A percentile compares a stretch with the other conserved stretches of the same genome.
Evolutionary conservation across 2,113 vertebrate species (phyloP).

Genomic region (Argyrosomus japonicus): DNA sequence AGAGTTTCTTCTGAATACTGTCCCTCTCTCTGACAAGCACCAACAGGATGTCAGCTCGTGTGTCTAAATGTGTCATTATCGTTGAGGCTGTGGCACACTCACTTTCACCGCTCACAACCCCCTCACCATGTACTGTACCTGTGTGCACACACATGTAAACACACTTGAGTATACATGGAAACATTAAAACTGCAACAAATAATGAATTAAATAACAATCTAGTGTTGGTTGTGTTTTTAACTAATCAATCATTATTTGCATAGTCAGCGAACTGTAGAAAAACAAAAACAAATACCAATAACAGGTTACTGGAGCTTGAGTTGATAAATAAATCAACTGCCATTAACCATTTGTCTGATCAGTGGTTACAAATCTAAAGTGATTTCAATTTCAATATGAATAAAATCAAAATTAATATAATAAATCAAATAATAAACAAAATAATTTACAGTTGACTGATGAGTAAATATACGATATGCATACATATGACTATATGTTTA

Average conservation of each 20-base stretch:
- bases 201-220: background rate
- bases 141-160: background rate
- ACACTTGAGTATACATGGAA: background rate
- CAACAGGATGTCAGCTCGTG: constrained; percentile 56
- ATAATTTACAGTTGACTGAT: background rate
- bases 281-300: background rate
- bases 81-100: constrained; percentile 50
- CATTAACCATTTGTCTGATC: background rate
- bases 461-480: background rate
- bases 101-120: constrained; percentile 13
- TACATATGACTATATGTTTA: no score
- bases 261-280: background rate
- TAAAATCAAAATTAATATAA: background rate
- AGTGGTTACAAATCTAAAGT: background rate
- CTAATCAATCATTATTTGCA: background rate
- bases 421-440: no score
- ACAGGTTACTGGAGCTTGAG: background rate
- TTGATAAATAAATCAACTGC: background rate
- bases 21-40: constrained; percentile 30
- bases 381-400: background rate
- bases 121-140: background rate
- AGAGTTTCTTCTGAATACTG: constrained; percentile 1
- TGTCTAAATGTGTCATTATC: constrained; percentile 73
- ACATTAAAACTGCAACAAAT: background rate
- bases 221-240: background rate